phyloP scores from a whole-genome alignment of 2,797 vertebrate species.

The Onychomys leucogaster region DNA sequence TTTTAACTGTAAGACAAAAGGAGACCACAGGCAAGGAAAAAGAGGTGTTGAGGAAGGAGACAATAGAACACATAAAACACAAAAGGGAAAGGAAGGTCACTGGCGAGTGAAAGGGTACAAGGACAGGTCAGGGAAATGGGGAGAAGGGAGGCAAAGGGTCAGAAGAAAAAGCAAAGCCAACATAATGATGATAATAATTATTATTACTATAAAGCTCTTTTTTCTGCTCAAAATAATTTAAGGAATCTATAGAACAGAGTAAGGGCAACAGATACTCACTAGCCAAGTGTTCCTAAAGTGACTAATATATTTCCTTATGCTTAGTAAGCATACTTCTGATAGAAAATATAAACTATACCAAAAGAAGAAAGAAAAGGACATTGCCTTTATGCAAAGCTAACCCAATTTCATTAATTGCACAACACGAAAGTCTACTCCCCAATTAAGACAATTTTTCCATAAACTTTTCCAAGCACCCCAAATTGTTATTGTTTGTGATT shows the following conservation, averaged over 20 bases:
- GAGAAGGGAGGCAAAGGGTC: neutral
- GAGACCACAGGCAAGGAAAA: neutral
- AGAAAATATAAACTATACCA: constrained; percentile 49
- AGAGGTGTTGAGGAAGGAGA: neutral
- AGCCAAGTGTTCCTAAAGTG: constrained; percentile 20
- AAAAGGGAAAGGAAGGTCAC: neutral
- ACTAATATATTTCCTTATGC: constrained; percentile 37
- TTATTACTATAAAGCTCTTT: neutral
- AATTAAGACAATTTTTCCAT: neutral
- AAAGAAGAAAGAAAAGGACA: neutral
- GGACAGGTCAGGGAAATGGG: neutral
- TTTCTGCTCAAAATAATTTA: neutral
- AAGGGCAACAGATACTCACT: neutral
- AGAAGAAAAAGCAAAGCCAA: neutral
- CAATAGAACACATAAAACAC: neutral
- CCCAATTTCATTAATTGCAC: neutral
- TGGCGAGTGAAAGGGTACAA: neutral
- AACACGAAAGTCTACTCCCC: neutral
- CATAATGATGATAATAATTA: neutral
- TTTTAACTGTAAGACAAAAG: constrained; percentile 45
- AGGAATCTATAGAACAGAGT: constrained; percentile 2
- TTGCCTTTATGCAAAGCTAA: constrained; percentile 22
- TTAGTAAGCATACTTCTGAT: constrained; percentile 13
- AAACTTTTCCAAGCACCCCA: neutral
- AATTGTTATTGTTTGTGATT: constrained; percentile 42